Evolutionary conservation across 1,140 invertebrate species (phyloP), one percentile per base, ranked within the genome.

Genomic region (Eriocheir sinensis): DNA sequence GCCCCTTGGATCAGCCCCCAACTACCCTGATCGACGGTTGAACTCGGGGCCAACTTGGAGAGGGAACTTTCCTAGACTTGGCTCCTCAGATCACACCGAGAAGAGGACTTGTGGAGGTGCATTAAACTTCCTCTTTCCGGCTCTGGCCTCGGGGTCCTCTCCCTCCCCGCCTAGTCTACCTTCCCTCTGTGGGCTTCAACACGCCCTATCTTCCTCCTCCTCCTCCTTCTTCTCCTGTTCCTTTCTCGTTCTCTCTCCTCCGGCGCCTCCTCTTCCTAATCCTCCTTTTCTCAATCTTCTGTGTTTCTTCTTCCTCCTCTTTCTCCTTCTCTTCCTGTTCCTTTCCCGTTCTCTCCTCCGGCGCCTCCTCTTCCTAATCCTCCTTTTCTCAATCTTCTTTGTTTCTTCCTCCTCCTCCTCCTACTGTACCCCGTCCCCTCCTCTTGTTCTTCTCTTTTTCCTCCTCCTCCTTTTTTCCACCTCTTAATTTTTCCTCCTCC

Each of bases 21-120:
- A 72, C 60, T 12, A 72, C 60, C 60, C 12, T 21, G 60, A 72
- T 72, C 60, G 60, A 72, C 60, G 60, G 60, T n/a, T n/a, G 60
- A 72, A 72, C 60, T 72, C 27, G 21, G n/a, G 60, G 8, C 60
- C 60, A 72, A 72, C 60, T 72, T 72, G 60, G 8, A 27, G 60
- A 72, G 60, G 60, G 60, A 72, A 72, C 60, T 72, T 72, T n/a
- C 21, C 60, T 21, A 72, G 60, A n/a, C 60, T 21, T 21, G 21
- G 60, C 21, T 72, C 60, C 60, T 72, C n/a, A 72, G 60, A 72
- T 72, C 60, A 72, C 60, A 72, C 60, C 60, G 48, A 53, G 48
- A 72, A 72, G 60, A 72, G 60, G 60, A 72, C 60, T 72, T 72
- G 60, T n/a, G 60, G 60, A 72, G 60, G 60, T 72, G 60, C 60